phyloP scores from a whole-genome alignment of 2,113 vertebrate genomes.

The Malurus melanocephalus region DNA sequence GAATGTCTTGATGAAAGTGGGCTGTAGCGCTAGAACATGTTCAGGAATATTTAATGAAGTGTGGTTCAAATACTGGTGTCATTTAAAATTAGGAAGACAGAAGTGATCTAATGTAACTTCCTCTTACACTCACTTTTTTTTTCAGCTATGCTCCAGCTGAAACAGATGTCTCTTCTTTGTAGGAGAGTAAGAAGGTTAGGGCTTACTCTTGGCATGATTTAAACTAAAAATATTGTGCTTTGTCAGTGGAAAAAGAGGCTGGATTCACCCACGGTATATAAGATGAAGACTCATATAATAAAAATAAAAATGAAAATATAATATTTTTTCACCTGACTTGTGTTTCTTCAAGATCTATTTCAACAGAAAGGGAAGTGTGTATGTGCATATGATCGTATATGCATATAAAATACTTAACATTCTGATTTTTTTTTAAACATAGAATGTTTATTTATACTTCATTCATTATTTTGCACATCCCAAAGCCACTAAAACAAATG shows the following conservation, averaged over 20 bases:
- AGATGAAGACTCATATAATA: background rate
- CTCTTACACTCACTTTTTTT: background rate
- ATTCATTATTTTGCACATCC: slow-evolving; percentile 8
- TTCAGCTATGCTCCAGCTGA: background rate
- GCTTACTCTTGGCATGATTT: background rate
- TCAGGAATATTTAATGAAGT: slow-evolving; percentile 28
- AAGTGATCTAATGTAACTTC: slow-evolving; percentile 7
- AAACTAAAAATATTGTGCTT: background rate
- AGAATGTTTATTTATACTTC: background rate
- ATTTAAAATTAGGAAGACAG: slow-evolving; percentile 48
- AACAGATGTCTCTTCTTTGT: background rate
- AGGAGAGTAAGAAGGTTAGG: background rate
- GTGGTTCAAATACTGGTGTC: slow-evolving; percentile 25
- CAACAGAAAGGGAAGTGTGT: background rate
- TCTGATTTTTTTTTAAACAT: background rate
- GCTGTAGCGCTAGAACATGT: background rate
- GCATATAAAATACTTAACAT: background rate
- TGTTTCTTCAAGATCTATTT: background rate
- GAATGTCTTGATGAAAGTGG: background rate
- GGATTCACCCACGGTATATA: background rate
- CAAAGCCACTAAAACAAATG: slow-evolving; percentile 6
- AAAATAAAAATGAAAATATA: background rate
- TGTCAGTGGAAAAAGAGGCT: background rate
- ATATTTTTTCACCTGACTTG: background rate
- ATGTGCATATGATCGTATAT: accelerated